These are phyloP conservation scores for Neomonachus schauinslandi DNA, from an alignment of 2,113 vertebrate species.

Conservation along the genomic window DNA sequence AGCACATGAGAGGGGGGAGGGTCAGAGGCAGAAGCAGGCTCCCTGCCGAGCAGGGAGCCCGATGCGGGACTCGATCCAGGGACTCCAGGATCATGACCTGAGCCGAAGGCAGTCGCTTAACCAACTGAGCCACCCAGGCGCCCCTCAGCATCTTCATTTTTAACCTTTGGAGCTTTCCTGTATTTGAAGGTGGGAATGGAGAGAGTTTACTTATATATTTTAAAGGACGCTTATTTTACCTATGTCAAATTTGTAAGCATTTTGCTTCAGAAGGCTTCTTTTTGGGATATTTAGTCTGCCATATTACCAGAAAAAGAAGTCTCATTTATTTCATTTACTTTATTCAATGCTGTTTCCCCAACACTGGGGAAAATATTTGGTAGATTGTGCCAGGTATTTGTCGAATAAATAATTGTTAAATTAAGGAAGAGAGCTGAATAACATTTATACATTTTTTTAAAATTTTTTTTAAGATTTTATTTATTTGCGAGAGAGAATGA, in stretches of 20 bases:
- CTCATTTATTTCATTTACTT: constrained; percentile 11
- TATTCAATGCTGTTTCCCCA: neutral
- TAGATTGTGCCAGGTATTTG: neutral
- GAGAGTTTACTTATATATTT: neutral
- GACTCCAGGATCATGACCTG: no score
- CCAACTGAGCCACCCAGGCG: no score
- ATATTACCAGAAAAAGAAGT: neutral
- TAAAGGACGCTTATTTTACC: neutral
- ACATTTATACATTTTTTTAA: neutral
- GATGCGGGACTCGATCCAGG: no score
- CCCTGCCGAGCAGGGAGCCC: no score
- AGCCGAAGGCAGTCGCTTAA: no score
- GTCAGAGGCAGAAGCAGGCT: no score
- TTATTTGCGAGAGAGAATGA: no score
- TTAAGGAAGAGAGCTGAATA: constrained; percentile 21
- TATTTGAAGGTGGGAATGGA: neutral
- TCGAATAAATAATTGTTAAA: constrained; percentile 45
- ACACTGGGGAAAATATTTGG: neutral
- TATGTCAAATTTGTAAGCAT: neutral
- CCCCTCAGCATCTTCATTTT: no score
- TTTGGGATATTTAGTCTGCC: neutral
- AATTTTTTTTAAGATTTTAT: no score
- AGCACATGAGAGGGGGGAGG: no score
- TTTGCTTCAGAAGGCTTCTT: neutral
- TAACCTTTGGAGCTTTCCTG: neutral